Evolutionary conservation across 92 coral and sea anemone genomes (phyloP).

Genomic region (Micromussa lordhowensis): DNA sequence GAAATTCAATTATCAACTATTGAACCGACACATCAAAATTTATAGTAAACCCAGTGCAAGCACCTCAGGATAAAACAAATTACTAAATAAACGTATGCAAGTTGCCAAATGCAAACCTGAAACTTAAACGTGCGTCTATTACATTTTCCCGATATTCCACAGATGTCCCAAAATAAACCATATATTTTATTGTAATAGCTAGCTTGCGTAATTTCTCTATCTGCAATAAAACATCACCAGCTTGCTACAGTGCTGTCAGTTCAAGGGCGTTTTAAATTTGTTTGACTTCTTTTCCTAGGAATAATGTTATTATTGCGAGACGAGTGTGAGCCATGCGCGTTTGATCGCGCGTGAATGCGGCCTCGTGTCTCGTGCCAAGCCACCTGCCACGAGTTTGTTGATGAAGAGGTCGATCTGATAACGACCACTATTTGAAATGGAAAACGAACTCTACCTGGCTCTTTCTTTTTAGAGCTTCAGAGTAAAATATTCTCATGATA

Average conservation of each 20-base stretch:
- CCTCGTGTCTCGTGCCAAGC: neutral
- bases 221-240: neutral
- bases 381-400: neutral
- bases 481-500: neutral
- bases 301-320: neutral
- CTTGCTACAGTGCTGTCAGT: neutral
- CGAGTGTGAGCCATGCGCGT: neutral
- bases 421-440: neutral
- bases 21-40: neutral
- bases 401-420: neutral
- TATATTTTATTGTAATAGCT: neutral
- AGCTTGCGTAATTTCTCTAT: neutral
- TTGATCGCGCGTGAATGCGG: slow-evolving; percentile 1
- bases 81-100: neutral
- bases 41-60: neutral
- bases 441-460: neutral
- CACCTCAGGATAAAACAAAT: no score
- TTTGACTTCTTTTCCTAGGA: neutral
- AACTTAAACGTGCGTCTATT: neutral
- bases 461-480: neutral
- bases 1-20: neutral
- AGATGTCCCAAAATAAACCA: neutral
- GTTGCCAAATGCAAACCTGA: neutral
- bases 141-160: neutral
- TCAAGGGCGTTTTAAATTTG: neutral